Base-by-base conservation (phyloP, 2,888 invertebrate species). In the Epiperipatus broadwayi region DNA sequence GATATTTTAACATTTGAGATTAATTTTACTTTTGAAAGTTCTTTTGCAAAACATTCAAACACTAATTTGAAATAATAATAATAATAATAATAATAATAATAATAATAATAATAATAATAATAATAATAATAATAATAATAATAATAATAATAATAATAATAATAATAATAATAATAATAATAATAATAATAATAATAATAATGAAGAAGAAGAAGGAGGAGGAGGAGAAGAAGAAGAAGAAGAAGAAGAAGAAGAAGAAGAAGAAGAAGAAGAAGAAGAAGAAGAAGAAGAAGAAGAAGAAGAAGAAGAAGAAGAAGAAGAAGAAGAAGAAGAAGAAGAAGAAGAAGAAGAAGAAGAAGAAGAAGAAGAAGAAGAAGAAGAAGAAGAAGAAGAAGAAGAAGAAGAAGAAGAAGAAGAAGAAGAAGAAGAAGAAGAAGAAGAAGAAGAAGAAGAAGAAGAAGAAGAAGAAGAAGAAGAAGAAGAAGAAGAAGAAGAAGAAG, bases 61-160 rank as follows among this genome's bases (percentile, higher is more conserved):
- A n/a, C n/a, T n/a, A n/a, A n/a, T n/a, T n/a, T n/a, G n/a, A n/a
- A n/a, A n/a, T n/a, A n/a, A n/a, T n/a, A n/a, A n/a, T n/a, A n/a
- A n/a, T n/a, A n/a, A n/a, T n/a, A n/a, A n/a, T n/a, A n/a, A n/a
- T n/a, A n/a, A n/a, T n/a, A n/a, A n/a, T n/a, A n/a, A n/a, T n/a
- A n/a, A n/a, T n/a, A n/a, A n/a, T n/a, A n/a, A n/a, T n/a, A n/a
- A n/a, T n/a, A n/a, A n/a, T 25, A 25, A n/a, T 25, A 25, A n/a
- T 25, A 25, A n/a, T 25, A 25, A n/a, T 25, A 25, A n/a, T 25
- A 25, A n/a, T 25, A 25, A n/a, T 25, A 25, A n/a, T 25, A 25
- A n/a, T 25, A 25, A 10, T 25, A 25, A 10, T 25, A 25, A 10
- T 25, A 25, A 10, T 25, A 25, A 10, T 25, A 25, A n/a, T 25